Percentiles rank a stretch among this genome's conserved stretches.
These are phyloP conservation scores for Torymus auratus DNA, from an alignment of 2,888 invertebrate genomes.

Conservation along the genomic window DNA sequence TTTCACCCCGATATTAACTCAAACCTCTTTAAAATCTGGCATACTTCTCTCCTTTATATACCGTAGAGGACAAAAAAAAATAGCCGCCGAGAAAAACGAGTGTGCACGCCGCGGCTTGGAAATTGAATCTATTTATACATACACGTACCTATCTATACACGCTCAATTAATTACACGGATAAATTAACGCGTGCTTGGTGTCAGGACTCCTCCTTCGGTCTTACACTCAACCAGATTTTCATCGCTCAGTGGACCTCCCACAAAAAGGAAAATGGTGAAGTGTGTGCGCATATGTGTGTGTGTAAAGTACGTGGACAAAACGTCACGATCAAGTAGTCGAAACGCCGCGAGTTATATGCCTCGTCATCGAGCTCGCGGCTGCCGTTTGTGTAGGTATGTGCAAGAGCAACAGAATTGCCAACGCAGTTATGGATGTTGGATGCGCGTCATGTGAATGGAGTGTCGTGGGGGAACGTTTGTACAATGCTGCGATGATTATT, in stretches of 20 bases:
- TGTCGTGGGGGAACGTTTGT: too few relatives aligned
- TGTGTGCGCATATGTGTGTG: too few relatives aligned
- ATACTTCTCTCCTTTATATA: conserved; percentile 5
- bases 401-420: too few relatives aligned
- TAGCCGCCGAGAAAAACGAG: conserved; percentile 16
- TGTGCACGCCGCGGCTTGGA: conserved; percentile 9
- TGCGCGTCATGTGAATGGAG: too few relatives aligned
- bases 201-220: conserved; percentile 5
- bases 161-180: conserved; percentile 48
- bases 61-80: background rate
- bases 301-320: background rate
- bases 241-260: background rate
- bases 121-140: conserved; percentile 57
- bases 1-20: background rate
- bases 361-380: conserved; percentile 6
- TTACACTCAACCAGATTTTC: conserved; percentile 15
- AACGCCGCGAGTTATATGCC: background rate
- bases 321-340: conserved; percentile 32
- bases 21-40: conserved; percentile 17
- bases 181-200: conserved; percentile 14
- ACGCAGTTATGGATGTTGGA: too few relatives aligned
- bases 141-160: background rate
- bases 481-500: too few relatives aligned
- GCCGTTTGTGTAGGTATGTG: background rate
- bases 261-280: background rate